Percentiles rank a stretch among this genome's conserved stretches.
phyloP scores from a whole-genome alignment of 2,797 vertebrate species.

The Mionectes olivaceus region DNA sequence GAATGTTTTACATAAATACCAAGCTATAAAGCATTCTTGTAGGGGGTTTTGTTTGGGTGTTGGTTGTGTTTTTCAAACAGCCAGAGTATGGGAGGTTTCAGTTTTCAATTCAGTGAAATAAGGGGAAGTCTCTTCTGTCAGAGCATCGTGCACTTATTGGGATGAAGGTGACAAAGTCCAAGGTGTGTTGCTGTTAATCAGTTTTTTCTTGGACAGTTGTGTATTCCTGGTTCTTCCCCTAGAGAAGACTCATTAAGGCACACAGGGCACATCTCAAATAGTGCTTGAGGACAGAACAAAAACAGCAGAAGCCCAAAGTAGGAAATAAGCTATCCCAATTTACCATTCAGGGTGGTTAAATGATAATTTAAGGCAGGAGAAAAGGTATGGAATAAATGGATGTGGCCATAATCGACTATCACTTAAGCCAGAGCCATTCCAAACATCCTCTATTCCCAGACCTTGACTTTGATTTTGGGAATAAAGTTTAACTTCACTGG shows the following conservation, averaged over 20 bases:
- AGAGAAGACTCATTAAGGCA: not conserved
- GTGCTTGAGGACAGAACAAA: not conserved
- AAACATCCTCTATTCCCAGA: not conserved
- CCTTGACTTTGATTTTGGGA: not conserved
- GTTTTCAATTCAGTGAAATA: not conserved
- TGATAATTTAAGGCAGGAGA: not conserved
- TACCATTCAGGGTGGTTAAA: not conserved
- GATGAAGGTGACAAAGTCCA: not conserved
- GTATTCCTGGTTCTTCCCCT: not conserved
- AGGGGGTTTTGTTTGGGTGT: not conserved
- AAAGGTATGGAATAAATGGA: not conserved
- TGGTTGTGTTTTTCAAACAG: not conserved
- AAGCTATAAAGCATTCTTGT: constrained; percentile 4
- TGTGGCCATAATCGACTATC: not conserved
- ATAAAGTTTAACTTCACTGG: not conserved
- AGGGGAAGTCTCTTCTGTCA: not conserved
- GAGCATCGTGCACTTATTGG: not conserved
- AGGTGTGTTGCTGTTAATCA: not conserved
- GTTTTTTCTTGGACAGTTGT: not conserved
- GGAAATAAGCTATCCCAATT: not conserved
- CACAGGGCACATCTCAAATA: not conserved
- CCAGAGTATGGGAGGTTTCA: not conserved
- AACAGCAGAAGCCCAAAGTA: not conserved
- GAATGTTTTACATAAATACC: constrained; percentile 75
- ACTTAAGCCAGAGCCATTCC: not conserved